Evolutionary conservation across 2,888 invertebrate species (phyloP).

Genomic region (Choristoneura rosaceana): DNA sequence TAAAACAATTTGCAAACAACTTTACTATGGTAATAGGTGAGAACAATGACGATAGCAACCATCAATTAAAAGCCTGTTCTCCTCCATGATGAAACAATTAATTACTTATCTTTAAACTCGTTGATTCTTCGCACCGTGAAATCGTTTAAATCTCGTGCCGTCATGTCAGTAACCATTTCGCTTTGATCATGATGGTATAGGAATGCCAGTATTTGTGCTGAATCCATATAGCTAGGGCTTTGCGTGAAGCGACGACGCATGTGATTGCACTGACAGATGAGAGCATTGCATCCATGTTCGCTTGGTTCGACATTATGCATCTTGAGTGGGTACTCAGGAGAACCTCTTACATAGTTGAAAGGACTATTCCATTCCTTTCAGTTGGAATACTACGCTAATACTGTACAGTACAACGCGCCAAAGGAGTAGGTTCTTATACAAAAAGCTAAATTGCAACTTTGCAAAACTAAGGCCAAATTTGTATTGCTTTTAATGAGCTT

Average conservation of each 20-base stretch:
- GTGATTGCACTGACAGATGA: constrained; percentile 23
- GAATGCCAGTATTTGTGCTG: not conserved
- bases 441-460: too few relatives aligned
- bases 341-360: not conserved
- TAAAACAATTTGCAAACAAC: not conserved
- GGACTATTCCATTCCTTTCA: not conserved
- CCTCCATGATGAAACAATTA: not conserved
- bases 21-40: not conserved
- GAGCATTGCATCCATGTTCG: constrained; percentile 17
- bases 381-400: not conserved
- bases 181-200: not conserved
- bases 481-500: too few relatives aligned
- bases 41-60: not conserved
- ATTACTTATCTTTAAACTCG: constrained; percentile 9
- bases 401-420: not conserved
- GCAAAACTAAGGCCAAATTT: too few relatives aligned
- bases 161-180: constrained; percentile 41
- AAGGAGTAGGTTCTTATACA: not conserved
- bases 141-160: constrained; percentile 54
- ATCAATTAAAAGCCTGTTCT: constrained; percentile 2
- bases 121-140: constrained; percentile 43
- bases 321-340: not conserved
- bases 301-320: not conserved
- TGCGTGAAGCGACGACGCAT: constrained; percentile 33
- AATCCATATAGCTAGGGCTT: constrained; percentile 1